Conservation (phyloP, 1,140 invertebrate genomes). For the Papilio machaon region DNA sequence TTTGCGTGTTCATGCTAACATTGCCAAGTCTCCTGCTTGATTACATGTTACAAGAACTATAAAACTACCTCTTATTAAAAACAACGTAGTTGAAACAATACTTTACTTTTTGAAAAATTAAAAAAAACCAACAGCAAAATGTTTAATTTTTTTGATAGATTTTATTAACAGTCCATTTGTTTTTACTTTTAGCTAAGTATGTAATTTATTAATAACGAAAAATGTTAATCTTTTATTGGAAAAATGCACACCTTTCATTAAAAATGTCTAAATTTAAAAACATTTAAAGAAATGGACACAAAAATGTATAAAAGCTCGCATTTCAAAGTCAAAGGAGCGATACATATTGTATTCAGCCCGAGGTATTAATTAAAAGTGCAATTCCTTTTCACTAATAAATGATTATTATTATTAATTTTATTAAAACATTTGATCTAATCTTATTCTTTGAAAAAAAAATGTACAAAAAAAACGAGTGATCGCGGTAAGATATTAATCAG, state of each 20-base stretch:
- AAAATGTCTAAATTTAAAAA: background rate
- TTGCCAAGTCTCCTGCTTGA: constrained; percentile 21
- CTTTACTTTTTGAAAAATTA: background rate
- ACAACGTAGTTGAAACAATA: background rate
- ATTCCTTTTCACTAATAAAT: background rate
- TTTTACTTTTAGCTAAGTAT: background rate
- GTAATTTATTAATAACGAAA: background rate
- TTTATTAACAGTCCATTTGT: background rate
- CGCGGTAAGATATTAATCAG: too few species aligned
- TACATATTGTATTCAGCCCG: constrained; percentile 1
- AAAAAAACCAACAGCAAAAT: background rate
- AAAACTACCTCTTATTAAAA: background rate
- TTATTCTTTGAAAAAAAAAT: too few species aligned
- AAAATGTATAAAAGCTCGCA: background rate
- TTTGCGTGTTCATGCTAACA: constrained; percentile 31
- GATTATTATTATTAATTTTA: background rate
- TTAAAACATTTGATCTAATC: background rate
- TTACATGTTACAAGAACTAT: constrained; percentile 28
- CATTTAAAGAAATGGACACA: background rate
- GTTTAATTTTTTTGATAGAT: background rate
- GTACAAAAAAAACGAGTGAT: too few species aligned
- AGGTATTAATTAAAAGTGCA: constrained; percentile 13
- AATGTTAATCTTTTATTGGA: too few species aligned
- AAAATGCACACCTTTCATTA: background rate
- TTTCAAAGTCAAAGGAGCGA: constrained; percentile 3